These are phyloP conservation scores for Esperia sulphurella DNA, from an alignment of 2,888 invertebrate species.

Conservation along the genomic window DNA sequence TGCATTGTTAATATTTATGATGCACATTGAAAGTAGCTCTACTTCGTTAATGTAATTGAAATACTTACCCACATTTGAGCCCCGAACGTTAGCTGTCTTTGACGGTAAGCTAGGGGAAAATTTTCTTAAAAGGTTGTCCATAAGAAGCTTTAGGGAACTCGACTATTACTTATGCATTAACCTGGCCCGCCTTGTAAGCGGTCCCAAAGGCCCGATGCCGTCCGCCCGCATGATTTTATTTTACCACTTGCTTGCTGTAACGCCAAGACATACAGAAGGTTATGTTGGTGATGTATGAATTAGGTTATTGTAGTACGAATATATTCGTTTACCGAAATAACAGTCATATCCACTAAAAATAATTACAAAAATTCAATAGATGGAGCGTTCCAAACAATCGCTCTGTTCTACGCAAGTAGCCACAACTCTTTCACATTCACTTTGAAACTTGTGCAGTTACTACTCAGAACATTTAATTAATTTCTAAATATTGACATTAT, in stretches of 20 bases:
- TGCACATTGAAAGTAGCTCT: too few species aligned
- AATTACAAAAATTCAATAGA: too few species aligned
- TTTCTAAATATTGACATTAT: too few species aligned
- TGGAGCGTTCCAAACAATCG: too few species aligned
- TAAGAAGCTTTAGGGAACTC: constrained; percentile 34
- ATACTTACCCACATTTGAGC: constrained; percentile 6
- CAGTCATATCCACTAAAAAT: too few species aligned
- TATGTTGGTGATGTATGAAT: not conserved
- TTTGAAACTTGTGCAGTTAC: too few species aligned
- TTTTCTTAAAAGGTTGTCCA: constrained; percentile 54
- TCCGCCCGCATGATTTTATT: constrained; percentile 27
- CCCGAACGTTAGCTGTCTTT: constrained; percentile 11
- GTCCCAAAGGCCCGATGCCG: constrained; percentile 54
- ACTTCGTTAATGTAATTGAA: constrained; percentile 17
- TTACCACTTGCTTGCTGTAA: constrained; percentile 13
- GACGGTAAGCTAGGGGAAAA: constrained; percentile 29
- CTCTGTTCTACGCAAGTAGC: too few species aligned
- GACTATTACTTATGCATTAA: constrained; percentile 80
- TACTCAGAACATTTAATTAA: too few species aligned
- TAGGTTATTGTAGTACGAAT: not conserved
- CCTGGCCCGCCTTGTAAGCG: constrained; percentile 60
- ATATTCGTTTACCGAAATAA: too few species aligned
- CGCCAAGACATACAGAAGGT: not conserved
- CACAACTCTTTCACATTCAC: too few species aligned
- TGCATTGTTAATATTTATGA: too few species aligned